Conservation (phyloP, 1,140 invertebrate genomes). For the Caenorhabditis remanei region DNA sequence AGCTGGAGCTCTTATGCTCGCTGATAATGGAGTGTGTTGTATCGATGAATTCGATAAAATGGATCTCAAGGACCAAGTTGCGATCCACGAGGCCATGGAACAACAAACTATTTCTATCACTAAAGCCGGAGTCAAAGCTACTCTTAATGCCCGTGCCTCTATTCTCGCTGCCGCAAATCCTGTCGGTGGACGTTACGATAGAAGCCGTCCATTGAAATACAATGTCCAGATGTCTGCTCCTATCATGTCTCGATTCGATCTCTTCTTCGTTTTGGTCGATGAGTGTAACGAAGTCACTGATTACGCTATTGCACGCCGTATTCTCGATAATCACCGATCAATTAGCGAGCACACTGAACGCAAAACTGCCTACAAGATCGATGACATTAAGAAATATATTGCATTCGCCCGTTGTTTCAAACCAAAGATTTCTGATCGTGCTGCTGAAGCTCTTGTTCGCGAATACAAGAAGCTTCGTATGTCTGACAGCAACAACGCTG, state of each 20-base stretch:
- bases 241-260: constrained; percentile 98
- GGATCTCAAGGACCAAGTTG: constrained; percentile 96
- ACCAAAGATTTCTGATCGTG: constrained; percentile 86
- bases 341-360: constrained; percentile 83
- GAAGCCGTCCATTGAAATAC: constrained; percentile 90
- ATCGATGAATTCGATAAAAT: constrained; percentile 99
- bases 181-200: constrained; percentile 92
- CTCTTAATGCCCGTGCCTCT: constrained; percentile 95
- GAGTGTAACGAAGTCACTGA: constrained; percentile 89
- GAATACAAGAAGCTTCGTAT: constrained; percentile 90
- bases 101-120: constrained; percentile 99
- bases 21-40: constrained; percentile 97
- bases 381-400: constrained; percentile 93
- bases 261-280: constrained; percentile 97
- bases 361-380: constrained; percentile 84
- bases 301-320: constrained; percentile 94
- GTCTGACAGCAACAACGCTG: constrained; percentile 85
- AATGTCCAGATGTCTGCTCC: constrained; percentile 94
- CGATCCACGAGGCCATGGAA: constrained; percentile 99
- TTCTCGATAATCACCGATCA: constrained; percentile 90
- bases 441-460: constrained; percentile 87
- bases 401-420: constrained; percentile 96
- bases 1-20: constrained; percentile 97
- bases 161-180: constrained; percentile 99
- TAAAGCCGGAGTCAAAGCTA: constrained; percentile 95